Evolutionary conservation across 2,888 invertebrate genomes (phyloP).

Genomic region (Branchipolynoe longqiensis): DNA sequence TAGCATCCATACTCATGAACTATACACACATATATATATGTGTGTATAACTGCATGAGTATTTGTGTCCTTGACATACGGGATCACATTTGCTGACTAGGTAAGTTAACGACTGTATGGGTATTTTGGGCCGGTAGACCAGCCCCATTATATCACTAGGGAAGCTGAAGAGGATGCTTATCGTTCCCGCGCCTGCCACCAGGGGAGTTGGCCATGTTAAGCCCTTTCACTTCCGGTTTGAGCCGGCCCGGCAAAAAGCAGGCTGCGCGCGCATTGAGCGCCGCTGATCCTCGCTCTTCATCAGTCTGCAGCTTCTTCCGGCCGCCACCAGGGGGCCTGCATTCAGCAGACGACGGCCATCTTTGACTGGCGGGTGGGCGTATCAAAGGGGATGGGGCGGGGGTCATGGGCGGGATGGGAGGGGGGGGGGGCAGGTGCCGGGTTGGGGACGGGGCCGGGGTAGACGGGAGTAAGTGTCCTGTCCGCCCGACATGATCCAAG

Average conservation of each 20-base stretch:
- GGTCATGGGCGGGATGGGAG: not conserved
- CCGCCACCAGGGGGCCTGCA: too few relatives aligned
- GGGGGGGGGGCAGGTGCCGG: not conserved
- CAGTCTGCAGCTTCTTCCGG: too few relatives aligned
- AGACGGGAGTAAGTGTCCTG: slow-evolving; percentile 7
- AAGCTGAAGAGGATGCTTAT: not conserved
- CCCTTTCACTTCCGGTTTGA: slow-evolving; percentile 21
- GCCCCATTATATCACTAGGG: not conserved
- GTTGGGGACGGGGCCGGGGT: not conserved
- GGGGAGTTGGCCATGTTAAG: slow-evolving; percentile 2
- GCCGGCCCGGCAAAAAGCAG: not conserved
- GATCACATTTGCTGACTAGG: too few relatives aligned
- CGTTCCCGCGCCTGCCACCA: slow-evolving; percentile 1
- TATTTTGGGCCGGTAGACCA: not conserved
- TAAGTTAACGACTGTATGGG: too few relatives aligned
- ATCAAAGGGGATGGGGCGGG: not conserved
- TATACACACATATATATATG: too few relatives aligned
- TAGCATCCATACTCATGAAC: too few relatives aligned
- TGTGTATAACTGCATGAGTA: too few relatives aligned
- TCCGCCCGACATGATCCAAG: slow-evolving; percentile 44
- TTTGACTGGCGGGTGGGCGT: not conserved
- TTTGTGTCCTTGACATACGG: too few relatives aligned
- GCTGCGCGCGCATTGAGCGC: not conserved
- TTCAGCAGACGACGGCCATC: not conserved
- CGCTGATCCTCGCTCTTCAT: slow-evolving; percentile 5